Evolutionary conservation across 2,113 vertebrate genomes (phyloP).

Genomic region (Mungos mungo): DNA sequence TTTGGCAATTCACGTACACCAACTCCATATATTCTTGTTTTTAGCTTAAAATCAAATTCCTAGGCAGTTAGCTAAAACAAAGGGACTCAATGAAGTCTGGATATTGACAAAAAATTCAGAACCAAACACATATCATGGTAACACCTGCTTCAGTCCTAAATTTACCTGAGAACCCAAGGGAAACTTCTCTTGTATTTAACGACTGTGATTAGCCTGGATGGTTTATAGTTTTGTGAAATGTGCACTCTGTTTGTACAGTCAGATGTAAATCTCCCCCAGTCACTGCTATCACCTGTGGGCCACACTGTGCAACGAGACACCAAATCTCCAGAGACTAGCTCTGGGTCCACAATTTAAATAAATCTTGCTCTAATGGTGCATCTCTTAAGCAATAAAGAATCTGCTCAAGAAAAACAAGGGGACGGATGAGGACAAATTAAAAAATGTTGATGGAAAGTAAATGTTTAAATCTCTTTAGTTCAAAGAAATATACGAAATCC

Average conservation of each 20-base stretch:
- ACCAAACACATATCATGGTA: background rate
- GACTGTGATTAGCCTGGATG: background rate
- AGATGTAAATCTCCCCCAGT: background rate
- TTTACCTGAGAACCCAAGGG: background rate
- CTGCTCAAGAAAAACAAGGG: background rate
- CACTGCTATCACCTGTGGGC: background rate
- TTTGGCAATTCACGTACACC: background rate
- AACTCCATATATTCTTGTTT: background rate
- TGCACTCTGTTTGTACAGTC: background rate
- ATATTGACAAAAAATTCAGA: background rate
- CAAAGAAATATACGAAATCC: background rate
- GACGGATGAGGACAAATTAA: background rate
- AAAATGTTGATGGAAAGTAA: background rate
- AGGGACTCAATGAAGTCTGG: background rate
- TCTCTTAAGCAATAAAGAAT: constrained; percentile 12
- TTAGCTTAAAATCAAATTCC: background rate
- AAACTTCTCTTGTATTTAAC: background rate
- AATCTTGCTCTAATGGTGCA: constrained; percentile 22
- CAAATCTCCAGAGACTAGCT: background rate
- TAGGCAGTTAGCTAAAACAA: background rate
- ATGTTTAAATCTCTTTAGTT: constrained; percentile 26
- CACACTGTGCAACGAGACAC: background rate
- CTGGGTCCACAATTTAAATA: constrained; percentile 39
- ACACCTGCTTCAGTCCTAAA: background rate
- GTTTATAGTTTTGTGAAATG: constrained; percentile 45